Conservation (phyloP, 2,888 invertebrate species). For the Drosophila birchii region DNA sequence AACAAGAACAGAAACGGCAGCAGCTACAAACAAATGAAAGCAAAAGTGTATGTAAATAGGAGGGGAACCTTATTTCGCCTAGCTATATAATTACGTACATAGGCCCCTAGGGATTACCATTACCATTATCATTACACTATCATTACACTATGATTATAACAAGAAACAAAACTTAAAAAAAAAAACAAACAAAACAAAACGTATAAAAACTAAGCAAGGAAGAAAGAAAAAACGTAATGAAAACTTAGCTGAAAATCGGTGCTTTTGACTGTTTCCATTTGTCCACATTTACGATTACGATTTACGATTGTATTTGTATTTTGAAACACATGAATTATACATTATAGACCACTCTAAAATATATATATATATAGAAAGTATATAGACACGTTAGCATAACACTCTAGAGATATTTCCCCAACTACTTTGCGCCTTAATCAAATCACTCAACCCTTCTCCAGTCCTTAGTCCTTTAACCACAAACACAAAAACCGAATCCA, state of each 20-base stretch:
- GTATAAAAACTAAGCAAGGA: conserved; percentile 36
- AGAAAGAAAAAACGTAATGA: conserved; percentile 34
- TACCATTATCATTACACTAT: conserved; percentile 60
- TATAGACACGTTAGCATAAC: conserved; percentile 37
- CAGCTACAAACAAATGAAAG: conserved; percentile 25
- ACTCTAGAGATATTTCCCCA: conserved; percentile 38
- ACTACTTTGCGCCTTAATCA: conserved; percentile 67
- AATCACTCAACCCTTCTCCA: conserved; percentile 33
- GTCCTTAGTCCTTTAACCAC: conserved; percentile 18
- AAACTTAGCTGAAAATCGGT: conserved; percentile 85
- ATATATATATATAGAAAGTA: conserved; percentile 28
- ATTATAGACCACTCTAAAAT: conserved; percentile 47
- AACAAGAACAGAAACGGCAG: conserved; percentile 12
- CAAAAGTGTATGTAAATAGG: conserved; percentile 36
- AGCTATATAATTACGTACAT: conserved; percentile 59
- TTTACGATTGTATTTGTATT: conserved; percentile 81
- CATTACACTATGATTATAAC: conserved; percentile 63
- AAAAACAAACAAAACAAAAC: conserved; percentile 61
- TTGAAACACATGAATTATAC: conserved; percentile 66
- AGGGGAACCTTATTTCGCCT: conserved; percentile 32
- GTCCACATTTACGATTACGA: conserved; percentile 82
- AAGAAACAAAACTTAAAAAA: conserved; percentile 54
- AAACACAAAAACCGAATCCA: conserved; percentile 37
- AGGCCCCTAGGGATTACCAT: conserved; percentile 60
- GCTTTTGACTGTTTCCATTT: conserved; percentile 85